Conservation (phyloP, 2,797 vertebrate genomes). For the Tenualosa ilisha region DNA sequence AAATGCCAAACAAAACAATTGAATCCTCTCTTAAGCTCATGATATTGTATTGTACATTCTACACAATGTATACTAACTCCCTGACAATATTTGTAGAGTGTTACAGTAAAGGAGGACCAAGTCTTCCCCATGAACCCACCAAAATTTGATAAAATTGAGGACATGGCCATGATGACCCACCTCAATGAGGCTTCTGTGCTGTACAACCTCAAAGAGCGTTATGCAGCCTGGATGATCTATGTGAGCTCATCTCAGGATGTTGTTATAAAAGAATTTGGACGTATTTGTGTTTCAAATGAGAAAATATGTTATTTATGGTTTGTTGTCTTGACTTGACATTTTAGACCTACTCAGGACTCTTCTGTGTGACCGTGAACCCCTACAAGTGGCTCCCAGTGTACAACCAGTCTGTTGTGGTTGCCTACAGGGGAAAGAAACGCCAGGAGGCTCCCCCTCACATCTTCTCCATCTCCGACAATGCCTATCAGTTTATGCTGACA, state of each 20-base stretch:
- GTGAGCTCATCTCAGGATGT: background rate
- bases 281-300: no score
- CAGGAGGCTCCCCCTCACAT: constrained; percentile 39
- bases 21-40: no score
- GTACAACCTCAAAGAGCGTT: constrained; percentile 80
- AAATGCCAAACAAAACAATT: background rate
- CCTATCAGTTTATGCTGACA: constrained; percentile 10
- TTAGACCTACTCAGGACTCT: background rate
- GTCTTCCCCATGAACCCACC: constrained; percentile 80
- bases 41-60: background rate
- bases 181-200: constrained; percentile 79
- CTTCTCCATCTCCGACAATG: background rate
- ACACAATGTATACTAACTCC: background rate
- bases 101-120: background rate
- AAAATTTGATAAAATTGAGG: constrained; percentile 85
- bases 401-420: constrained; percentile 67
- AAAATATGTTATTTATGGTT: background rate
- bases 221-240: constrained; percentile 76
- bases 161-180: constrained; percentile 89
- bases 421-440: constrained; percentile 78
- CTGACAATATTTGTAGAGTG: background rate
- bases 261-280: background rate
- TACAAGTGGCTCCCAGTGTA: constrained; percentile 60
- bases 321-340: background rate
- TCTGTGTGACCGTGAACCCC: constrained; percentile 8